A percentile compares a stretch with the other conserved stretches of the same genome.
These are phyloP conservation scores for Dysidea cf. avara DNA, from an alignment of 37 sponge, comb jelly and placozoan species.

Conservation along the genomic window DNA sequence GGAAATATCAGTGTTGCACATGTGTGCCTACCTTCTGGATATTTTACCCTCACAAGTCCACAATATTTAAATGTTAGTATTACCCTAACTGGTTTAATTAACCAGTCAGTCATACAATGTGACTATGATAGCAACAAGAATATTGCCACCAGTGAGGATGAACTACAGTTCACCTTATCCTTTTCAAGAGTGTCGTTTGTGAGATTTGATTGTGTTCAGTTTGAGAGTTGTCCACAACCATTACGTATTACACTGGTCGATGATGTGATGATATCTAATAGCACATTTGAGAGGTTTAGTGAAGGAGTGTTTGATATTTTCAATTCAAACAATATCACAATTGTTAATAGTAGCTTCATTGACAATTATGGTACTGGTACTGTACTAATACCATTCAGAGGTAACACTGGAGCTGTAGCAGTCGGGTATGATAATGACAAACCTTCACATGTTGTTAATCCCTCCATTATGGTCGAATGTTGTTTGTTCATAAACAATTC, in stretches of 20 bases:
- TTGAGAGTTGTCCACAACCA: slow-evolving; percentile 23
- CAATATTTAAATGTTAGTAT: no score
- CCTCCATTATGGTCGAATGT: no score
- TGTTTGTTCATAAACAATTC: neutral
- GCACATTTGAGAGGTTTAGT: slow-evolving; percentile 55
- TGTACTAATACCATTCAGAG: slow-evolving; percentile 9
- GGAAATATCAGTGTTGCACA: no score
- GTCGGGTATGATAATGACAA: slow-evolving; percentile 48
- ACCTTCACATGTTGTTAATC: no score
- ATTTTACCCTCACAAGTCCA: no score
- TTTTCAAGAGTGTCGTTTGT: slow-evolving; percentile 1
- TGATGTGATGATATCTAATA: slow-evolving; percentile 26
- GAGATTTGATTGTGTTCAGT: slow-evolving; percentile 9
- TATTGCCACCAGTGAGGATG: no score
- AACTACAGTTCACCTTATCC: no score
- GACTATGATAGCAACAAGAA: no score
- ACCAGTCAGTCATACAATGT: no score
- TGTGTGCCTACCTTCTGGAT: no score
- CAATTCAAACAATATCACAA: slow-evolving; percentile 29
- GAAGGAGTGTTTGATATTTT: slow-evolving; percentile 69
- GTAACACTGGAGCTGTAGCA: slow-evolving; percentile 51
- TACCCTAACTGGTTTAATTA: no score
- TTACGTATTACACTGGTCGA: slow-evolving; percentile 33
- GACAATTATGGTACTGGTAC: slow-evolving; percentile 51
- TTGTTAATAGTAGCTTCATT: slow-evolving; percentile 25